Evolutionary conservation across 2,888 invertebrate species (phyloP), one percentile per base, ranked within the genome.

Genomic region (Kryphioiulus occultus): DNA sequence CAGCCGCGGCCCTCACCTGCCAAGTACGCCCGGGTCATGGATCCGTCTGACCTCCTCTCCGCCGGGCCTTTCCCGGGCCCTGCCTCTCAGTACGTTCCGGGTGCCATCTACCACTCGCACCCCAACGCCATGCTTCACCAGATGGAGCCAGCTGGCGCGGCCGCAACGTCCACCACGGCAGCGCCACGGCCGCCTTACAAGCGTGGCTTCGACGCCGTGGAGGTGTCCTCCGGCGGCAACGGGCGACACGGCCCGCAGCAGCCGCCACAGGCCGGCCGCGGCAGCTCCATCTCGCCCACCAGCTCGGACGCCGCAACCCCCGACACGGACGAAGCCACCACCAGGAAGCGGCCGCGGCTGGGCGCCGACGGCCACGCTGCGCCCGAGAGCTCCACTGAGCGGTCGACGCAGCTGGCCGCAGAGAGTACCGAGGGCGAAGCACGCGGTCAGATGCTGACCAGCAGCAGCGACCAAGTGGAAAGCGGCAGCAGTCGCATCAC

Each of bases 371-470:
- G 78, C 68, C 89, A n/a, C 88, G 89, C 44, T 87, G 89, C 53
- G 39, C 89, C 90, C 26, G 90, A 89, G 85, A 90, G 90, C 85
- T 89, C 90, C 15, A 89, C 89, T 5, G 90, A 90, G 26, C 82
- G 89, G 9, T 88, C 89, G 39, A 89, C 88, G 26, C 89, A 89
- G 30, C 26, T 89, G 22, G 39, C 89, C 59, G 89, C 90, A 7
- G 89, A 90, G 85, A 90, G 89, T 86, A 89, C 89, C 3, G 88
- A 88, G 22, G 44, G 30, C 19, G 44, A 15, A 10, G 87, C 85
- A 15, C 88, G 88, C n/a, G 86, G 87, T 22, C 88, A 85, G 10
- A 82, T 44, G 68, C 35, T 84, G 10, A 88, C 87, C 68, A 85
- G 87, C 78, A 78, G 87, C 7, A 87, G 85, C 59, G 87, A 87